Evolutionary conservation across 1,140 invertebrate genomes (phyloP).

Genomic region (Drosophila ficusphila): DNA sequence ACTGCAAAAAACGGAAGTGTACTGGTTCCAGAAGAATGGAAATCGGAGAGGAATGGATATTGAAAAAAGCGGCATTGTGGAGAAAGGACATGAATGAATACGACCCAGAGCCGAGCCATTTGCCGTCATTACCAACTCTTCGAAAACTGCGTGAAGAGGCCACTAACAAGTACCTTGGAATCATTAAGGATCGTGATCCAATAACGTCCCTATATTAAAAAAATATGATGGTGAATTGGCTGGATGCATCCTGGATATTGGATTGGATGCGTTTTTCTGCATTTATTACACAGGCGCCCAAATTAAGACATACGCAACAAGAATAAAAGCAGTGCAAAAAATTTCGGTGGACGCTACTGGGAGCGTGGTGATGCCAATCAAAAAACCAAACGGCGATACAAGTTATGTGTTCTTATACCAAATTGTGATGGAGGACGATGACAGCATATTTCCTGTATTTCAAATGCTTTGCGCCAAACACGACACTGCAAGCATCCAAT

Average conservation of each 20-base stretch:
- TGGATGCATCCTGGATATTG: background rate
- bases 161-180: background rate
- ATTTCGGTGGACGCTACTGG: background rate
- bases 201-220: background rate
- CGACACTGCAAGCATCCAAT: constrained; percentile 6
- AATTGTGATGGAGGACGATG: background rate
- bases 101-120: background rate
- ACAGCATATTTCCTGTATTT: background rate
- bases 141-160: constrained; percentile 6
- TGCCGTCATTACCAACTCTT: background rate
- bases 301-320: background rate
- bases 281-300: background rate
- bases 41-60: background rate
- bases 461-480: constrained; percentile 2
- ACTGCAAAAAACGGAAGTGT: background rate
- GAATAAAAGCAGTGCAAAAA: background rate
- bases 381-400: background rate
- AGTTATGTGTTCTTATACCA: background rate
- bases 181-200: background rate
- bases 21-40: background rate
- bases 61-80: background rate
- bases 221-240: constrained; percentile 2
- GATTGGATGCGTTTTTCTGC: constrained; percentile 1
- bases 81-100: background rate
- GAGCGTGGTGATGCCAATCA: background rate